These are phyloP conservation scores for Protonemura montana DNA, from an alignment of 2,888 invertebrate genomes.

Conservation along the genomic window DNA sequence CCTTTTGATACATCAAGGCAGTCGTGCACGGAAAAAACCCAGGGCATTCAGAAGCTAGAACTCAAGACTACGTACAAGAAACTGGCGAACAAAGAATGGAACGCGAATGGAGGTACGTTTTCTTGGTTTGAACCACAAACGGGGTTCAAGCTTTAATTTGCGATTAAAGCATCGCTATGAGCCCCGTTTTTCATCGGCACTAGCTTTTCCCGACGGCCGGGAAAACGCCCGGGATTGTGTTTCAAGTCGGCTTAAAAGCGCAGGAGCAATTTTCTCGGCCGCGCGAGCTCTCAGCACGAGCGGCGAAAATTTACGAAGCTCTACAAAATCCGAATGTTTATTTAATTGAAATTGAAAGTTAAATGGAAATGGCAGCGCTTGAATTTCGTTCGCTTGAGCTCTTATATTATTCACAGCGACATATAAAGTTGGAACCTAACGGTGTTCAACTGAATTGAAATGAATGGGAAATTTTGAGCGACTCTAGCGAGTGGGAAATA, in stretches of 20 bases:
- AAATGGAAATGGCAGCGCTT: neutral
- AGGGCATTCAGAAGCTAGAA: too few relatives aligned
- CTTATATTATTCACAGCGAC: too few relatives aligned
- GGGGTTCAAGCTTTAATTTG: too few relatives aligned
- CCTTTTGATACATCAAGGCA: neutral
- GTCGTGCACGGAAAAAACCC: too few relatives aligned
- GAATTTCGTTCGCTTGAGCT: neutral
- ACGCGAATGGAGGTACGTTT: neutral
- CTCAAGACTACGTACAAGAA: neutral
- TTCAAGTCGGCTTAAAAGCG: neutral
- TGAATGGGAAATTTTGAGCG: neutral
- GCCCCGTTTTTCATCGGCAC: too few relatives aligned
- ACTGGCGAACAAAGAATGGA: neutral
- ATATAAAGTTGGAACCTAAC: neutral
- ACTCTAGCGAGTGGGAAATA: neutral
- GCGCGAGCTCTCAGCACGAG: neutral
- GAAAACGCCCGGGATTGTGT: neutral
- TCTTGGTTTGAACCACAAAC: too few relatives aligned
- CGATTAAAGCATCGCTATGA: too few relatives aligned
- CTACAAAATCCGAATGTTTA: neutral
- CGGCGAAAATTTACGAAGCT: neutral
- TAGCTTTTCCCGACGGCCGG: too few relatives aligned
- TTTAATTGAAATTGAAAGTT: neutral
- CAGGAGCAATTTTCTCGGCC: neutral
- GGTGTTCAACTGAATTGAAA: too few relatives aligned